Percentiles rank a stretch among this genome's conserved stretches.
These are phyloP conservation scores for Harpalus rubripes DNA, from an alignment of 2,888 invertebrate genomes.

Conservation along the genomic window DNA sequence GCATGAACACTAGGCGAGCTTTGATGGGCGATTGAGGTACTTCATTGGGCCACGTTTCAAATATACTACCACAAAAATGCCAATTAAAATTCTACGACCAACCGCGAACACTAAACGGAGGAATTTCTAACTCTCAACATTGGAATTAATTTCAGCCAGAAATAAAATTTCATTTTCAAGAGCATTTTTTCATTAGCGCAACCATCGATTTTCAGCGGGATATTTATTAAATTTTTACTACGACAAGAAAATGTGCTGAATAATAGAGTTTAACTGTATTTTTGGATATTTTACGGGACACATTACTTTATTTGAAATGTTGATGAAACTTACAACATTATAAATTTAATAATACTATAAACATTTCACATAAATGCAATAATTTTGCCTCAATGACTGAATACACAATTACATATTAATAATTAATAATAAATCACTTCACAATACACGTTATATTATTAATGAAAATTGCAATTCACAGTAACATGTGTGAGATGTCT, in stretches of 20 bases:
- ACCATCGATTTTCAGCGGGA: neutral
- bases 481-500: neutral
- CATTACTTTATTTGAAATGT: neutral
- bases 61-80: constrained; percentile 65
- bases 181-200: constrained; percentile 36
- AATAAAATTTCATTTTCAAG: constrained; percentile 28
- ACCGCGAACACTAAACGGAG: constrained; percentile 50
- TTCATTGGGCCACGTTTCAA: constrained; percentile 60
- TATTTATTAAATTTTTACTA: constrained; percentile 1
- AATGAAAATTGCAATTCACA: neutral
- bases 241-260: neutral
- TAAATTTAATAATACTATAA: neutral
- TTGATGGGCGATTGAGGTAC: constrained; percentile 29
- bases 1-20: neutral
- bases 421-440: constrained; percentile 7
- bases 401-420: constrained; percentile 7
- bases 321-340: neutral
- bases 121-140: constrained; percentile 35
- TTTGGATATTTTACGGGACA: neutral
- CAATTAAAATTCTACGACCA: constrained; percentile 62
- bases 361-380: constrained; percentile 3
- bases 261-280: neutral
- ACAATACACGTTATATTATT: neutral
- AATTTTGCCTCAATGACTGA: neutral
- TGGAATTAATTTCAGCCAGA: constrained; percentile 55